Evolutionary conservation across 2,113 vertebrate species (phyloP).

Genomic region (Notechis scutatus): DNA sequence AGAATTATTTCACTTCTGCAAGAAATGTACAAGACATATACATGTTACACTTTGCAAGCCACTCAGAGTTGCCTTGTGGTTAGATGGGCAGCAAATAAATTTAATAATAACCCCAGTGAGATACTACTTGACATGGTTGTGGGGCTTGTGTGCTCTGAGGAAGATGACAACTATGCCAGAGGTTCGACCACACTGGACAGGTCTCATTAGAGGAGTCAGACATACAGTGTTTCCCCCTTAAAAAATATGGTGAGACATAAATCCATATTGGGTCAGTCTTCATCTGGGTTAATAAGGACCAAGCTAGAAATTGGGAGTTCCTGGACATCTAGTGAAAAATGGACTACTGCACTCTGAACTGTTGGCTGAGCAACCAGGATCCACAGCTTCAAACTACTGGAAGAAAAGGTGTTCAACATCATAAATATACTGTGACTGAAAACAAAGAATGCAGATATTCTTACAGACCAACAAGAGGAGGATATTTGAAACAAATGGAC

Average conservation of each 20-base stretch:
- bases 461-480: neutral
- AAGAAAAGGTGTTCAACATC: neutral
- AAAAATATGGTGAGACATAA: neutral
- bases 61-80: neutral
- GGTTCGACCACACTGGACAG: neutral
- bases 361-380: neutral
- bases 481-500: neutral
- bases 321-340: neutral
- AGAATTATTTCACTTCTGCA: slow-evolving; percentile 60
- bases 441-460: neutral
- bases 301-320: neutral
- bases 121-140: neutral
- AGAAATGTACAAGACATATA: slow-evolving; percentile 14
- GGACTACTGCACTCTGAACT: neutral
- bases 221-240: neutral
- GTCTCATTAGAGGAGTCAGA: neutral
- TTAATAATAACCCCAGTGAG: neutral
- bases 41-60: neutral
- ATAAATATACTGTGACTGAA: neutral
- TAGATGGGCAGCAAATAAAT: neutral
- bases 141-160: neutral
- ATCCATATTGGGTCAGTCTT: neutral
- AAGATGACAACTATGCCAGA: neutral
- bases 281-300: neutral
- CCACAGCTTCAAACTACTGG: neutral